Evolutionary conservation across 2,888 invertebrate genomes (phyloP).

Genomic region (Pyrrhia umbra): DNA sequence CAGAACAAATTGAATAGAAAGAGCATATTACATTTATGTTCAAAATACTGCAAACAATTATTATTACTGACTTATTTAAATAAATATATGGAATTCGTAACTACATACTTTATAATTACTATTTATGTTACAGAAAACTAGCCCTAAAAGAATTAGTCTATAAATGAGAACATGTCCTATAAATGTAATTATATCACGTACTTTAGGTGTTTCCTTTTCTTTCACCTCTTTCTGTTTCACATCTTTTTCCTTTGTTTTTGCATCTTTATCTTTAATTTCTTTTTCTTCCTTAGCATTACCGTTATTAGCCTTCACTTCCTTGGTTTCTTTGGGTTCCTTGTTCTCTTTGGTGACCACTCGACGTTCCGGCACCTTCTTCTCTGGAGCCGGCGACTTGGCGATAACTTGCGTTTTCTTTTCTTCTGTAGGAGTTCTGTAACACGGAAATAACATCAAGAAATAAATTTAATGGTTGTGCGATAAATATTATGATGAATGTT

Average conservation of each 20-base stretch:
- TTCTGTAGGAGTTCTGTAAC: slow-evolving; percentile 69
- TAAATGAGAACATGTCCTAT: too few relatives aligned
- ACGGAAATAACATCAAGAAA: not conserved
- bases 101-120: too few relatives aligned
- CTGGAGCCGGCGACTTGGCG: slow-evolving; percentile 66
- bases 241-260: slow-evolving; percentile 71
- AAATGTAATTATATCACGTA: slow-evolving; percentile 24
- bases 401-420: slow-evolving; percentile 72
- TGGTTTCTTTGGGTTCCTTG: slow-evolving; percentile 81
- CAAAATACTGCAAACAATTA: too few relatives aligned
- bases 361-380: slow-evolving; percentile 75
- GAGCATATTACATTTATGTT: too few relatives aligned
- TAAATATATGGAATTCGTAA: too few relatives aligned
- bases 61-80: too few relatives aligned
- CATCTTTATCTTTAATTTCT: slow-evolving; percentile 56
- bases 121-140: too few relatives aligned
- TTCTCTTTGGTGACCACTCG: slow-evolving; percentile 80
- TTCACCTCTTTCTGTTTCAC: slow-evolving; percentile 19
- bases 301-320: slow-evolving; percentile 70
- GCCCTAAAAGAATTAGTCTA: too few relatives aligned
- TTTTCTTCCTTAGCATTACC: slow-evolving; percentile 71
- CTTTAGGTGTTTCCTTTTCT: slow-evolving; percentile 66
- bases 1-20: too few relatives aligned
- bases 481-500: too few relatives aligned
- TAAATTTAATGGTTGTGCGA: too few relatives aligned